phyloP scores from a whole-genome alignment of 2,888 invertebrate species.

The Ceratothoa steindachneri region DNA sequence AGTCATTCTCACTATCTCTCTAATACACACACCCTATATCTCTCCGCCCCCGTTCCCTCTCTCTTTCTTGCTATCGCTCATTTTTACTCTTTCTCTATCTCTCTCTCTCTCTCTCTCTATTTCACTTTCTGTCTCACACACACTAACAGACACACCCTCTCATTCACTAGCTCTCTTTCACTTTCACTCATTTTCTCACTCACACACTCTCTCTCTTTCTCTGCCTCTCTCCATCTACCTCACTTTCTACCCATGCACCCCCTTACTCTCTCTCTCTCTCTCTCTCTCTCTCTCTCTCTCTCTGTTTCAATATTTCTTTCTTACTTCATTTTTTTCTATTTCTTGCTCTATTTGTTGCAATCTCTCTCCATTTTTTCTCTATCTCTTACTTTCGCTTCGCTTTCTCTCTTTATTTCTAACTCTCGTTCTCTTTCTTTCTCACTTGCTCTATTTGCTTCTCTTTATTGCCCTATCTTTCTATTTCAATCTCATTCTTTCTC shows the following conservation, averaged over 20 bases:
- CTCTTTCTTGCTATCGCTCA: too few species aligned
- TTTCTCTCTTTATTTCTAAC: too few species aligned
- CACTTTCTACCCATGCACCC: not conserved
- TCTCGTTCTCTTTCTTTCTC: too few species aligned
- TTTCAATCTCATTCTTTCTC: not conserved
- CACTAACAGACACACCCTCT: too few species aligned
- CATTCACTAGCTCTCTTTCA: not conserved
- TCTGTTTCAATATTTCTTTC: not conserved
- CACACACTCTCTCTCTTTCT: not conserved
- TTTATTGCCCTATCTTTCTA: too few species aligned
- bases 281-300: not conserved
- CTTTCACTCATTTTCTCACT: not conserved
- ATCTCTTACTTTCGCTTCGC: too few species aligned
- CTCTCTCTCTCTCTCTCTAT: not conserved
- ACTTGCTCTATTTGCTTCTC: too few species aligned
- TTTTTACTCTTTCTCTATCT: not conserved
- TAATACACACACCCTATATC: too few species aligned
- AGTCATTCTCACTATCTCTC: too few species aligned
- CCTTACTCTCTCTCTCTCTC: not conserved
- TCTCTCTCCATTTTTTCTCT: not conserved
- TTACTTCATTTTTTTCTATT: too few species aligned
- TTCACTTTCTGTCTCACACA: not conserved
- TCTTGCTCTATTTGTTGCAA: not conserved
- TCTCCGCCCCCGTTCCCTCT: too few species aligned
- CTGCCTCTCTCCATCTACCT: not conserved